Base-by-base conservation (phyloP, 2,888 invertebrate species). In the Aradus depressus region DNA sequence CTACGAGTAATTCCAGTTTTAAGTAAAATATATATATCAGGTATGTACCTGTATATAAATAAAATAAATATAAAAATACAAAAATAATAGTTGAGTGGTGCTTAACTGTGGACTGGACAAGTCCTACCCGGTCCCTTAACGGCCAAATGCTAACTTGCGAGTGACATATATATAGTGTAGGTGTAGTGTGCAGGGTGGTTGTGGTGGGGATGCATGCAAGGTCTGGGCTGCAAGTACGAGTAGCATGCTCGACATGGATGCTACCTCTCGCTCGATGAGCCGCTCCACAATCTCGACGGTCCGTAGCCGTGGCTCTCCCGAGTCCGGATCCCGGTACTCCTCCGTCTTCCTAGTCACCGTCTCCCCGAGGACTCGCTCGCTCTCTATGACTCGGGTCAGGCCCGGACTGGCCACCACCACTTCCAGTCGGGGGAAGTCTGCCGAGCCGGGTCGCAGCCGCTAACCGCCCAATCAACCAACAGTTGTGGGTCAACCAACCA, bases 241-340 rank as follows among this genome's bases (percentile, higher is more conserved):
- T 10, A 31, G 10, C 8, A 31, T 31, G 31, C 23, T 18, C 32
- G 18, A 32, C 32, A 44, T 44, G 37, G 41, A 26, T 31, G 48
- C 55, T 88, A 90, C 90, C 90, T 90, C 90, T 78, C 84, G 88
- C 75, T 90, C 90, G 75, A 90, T 88, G 73, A 88, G 81, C 78
- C 89, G 90, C 78, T 90, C 90, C 72, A 89, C 85, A 76, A 88
- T 88, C 77, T 90, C 88, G 72, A 90, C 81, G 64, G 90, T 90
- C 73, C 89, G 79, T 68, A 90, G 81, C 73, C 81, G 82, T 70
- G 80, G 80, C 70, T 84, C 84, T 65, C 89, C 89, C 62, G 87
- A 87, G 63, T 77, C 72, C 64, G 88, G 88, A 72, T 89, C 88
- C 64, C 84, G 70, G 72, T 82, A 87, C 72, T 89, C 89, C 74